Percentiles rank a stretch among this genome's conserved stretches.
Conservation (phyloP, 1,140 invertebrate genomes). For the Rhynchophorus ferrugineus region DNA sequence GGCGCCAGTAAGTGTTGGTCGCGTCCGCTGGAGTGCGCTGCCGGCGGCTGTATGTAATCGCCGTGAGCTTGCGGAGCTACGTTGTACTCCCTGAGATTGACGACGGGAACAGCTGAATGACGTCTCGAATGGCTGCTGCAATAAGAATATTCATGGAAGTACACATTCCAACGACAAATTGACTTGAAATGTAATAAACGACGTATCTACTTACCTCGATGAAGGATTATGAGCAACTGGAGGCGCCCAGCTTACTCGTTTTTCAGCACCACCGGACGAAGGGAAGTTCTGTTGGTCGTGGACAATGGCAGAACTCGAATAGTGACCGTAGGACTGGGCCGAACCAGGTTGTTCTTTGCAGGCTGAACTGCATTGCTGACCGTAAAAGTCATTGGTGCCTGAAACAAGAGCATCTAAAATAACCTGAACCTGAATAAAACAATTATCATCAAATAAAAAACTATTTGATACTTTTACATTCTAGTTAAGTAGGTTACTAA, state of each 20-base stretch:
- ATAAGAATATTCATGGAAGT: not conserved
- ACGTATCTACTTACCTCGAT: conserved; percentile 36
- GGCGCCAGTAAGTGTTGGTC: conserved; percentile 43
- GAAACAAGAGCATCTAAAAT: conserved; percentile 7
- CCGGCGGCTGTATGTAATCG: conserved; percentile 57
- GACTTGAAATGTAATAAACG: too few relatives aligned
- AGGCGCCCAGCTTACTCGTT: conserved; percentile 50
- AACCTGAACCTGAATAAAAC: too few relatives aligned
- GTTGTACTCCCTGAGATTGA: conserved; percentile 37
- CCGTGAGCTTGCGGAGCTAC: conserved; percentile 30
- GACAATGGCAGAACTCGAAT: conserved; percentile 7
- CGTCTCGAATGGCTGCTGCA: conserved; percentile 26
- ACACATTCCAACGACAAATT: too few relatives aligned
- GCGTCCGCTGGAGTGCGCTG: conserved; percentile 47
- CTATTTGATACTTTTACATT: too few relatives aligned
- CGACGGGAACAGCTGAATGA: conserved; percentile 38
- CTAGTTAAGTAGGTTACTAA: too few relatives aligned
- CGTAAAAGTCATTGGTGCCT: conserved; percentile 35
- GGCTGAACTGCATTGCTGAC: conserved; percentile 35
- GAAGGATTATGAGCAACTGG: conserved; percentile 47
- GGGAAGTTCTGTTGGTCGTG: conserved; percentile 20
- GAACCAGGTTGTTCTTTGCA: conserved; percentile 34
- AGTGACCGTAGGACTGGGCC: conserved; percentile 9
- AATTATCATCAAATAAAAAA: too few relatives aligned
- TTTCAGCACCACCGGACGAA: conserved; percentile 42